Evolutionary conservation across 2,888 invertebrate genomes (phyloP), one percentile per base, ranked within the genome.

Genomic region (Alentia gelatinosa): DNA sequence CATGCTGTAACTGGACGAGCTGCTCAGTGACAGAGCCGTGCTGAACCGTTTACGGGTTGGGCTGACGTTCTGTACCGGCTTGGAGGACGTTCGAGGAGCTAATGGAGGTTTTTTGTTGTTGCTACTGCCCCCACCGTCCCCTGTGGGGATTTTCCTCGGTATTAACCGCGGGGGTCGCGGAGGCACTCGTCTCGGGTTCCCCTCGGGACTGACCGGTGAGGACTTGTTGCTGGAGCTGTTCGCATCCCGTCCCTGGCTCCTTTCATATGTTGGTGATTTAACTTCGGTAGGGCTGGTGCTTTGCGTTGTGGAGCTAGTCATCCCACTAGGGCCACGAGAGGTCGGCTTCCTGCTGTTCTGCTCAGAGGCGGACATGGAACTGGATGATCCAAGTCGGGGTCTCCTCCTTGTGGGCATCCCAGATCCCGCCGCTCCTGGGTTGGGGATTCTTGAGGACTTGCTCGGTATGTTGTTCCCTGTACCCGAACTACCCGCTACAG

Each of bases 31-130:
- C 19, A 86, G 50, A 19, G 19, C 33, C 30, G 86, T 19, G 47
- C 35, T 50, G 86, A 86, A 86, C n/a, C 50, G n/a, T 30, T 86
- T 86, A 26, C 86, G 42, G 7, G 86, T 86, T n/a, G 86, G 86
- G 42, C 86, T 86, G n/a, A 86, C 86, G 30, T 86, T 86, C 47
- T 42, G 86, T 3, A 26, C n/a, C 3, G 74, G 74, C 26, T 74
- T 74, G 30, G 23, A 19, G 9, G 79, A 79, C 19, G 37, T 79
- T 19, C 79, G 35, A 3, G 42, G 42, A 15, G 42, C 23, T 30
- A 30, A 1, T 1, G 47, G 42, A 47, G 86, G 86, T 23, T 83
- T 83, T n/a, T 42, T 83, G 26, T n/a, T 39, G 42, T n/a, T 35
- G 26, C 26, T 30, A 35, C 37, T 26, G 15, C 9, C 39, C n/a